Conservation (phyloP, 1,140 invertebrate genomes). For the Trypoxylus dichotomus region DNA sequence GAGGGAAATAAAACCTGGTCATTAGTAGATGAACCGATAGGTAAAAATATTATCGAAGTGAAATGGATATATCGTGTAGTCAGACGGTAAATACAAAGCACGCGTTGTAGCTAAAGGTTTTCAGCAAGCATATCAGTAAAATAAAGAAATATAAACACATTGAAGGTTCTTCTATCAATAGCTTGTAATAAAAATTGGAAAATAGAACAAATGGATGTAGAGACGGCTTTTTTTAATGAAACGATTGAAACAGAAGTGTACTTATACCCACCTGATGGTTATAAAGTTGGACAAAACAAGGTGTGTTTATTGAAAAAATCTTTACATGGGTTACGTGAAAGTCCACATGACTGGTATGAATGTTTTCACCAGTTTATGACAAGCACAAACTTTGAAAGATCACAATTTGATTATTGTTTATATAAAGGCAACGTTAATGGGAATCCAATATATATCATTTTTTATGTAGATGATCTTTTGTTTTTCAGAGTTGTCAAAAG, state of each 20-base stretch:
- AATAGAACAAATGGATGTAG: background rate
- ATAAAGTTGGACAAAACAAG: background rate
- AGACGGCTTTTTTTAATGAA: background rate
- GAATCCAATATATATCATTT: background rate
- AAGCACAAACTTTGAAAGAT: background rate
- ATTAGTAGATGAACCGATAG: background rate
- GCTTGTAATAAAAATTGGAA: too few relatives aligned
- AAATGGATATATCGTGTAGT: too few relatives aligned
- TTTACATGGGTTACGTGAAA: background rate
- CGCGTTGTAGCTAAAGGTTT: constrained; percentile 1
- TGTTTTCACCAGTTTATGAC: background rate
- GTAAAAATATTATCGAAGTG: constrained; percentile 12
- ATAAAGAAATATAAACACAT: constrained; percentile 14
- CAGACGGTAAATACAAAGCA: background rate
- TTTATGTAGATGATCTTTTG: constrained; percentile 4
- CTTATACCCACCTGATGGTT: background rate
- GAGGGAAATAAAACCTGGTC: background rate
- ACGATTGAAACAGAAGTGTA: background rate
- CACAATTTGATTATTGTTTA: background rate
- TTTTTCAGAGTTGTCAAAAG: background rate
- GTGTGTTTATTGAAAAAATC: background rate
- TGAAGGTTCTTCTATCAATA: too few relatives aligned
- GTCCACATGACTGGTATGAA: constrained; percentile 8
- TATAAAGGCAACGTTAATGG: background rate
- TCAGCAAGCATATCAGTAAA: background rate